Conservation (phyloP, 2,888 invertebrate genomes). For the Iselma pallidipennis region DNA sequence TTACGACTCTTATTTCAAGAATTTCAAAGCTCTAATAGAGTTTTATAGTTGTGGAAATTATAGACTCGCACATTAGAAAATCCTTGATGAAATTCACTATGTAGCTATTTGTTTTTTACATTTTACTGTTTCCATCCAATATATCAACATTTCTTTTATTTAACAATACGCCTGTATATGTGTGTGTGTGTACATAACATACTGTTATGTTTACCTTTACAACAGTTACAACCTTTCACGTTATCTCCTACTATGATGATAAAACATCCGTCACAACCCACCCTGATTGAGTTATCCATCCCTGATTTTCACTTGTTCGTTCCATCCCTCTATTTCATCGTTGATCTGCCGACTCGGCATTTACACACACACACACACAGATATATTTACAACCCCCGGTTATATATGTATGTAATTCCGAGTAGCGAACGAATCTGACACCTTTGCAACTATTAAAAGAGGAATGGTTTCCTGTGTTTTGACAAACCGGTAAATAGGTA, state of each 20-base stretch:
- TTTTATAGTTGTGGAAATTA: too few relatives aligned
- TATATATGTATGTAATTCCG: slow-evolving; percentile 15
- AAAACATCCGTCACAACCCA: slow-evolving; percentile 35
- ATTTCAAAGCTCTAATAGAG: slow-evolving; percentile 13
- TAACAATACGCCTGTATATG: too few relatives aligned
- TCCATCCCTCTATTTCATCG: slow-evolving; percentile 28
- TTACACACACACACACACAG: slow-evolving; percentile 13
- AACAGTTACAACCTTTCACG: slow-evolving; percentile 2
- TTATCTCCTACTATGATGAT: slow-evolving; percentile 7
- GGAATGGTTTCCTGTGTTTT: not conserved
- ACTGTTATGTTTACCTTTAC: slow-evolving; percentile 1
- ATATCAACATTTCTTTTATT: too few relatives aligned
- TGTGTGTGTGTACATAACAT: slow-evolving; percentile 1
- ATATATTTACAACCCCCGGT: slow-evolving; percentile 20
- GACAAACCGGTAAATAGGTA: too few relatives aligned
- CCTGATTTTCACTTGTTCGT: slow-evolving; percentile 53
- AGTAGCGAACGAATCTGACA: slow-evolving; percentile 4
- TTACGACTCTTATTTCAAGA: slow-evolving; percentile 16
- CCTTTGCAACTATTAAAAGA: slow-evolving; percentile 6
- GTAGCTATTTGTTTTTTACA: too few relatives aligned
- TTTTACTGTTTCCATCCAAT: too few relatives aligned
- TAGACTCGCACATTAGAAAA: too few relatives aligned
- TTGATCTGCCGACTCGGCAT: slow-evolving; percentile 27
- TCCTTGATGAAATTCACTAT: too few relatives aligned
- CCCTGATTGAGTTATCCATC: slow-evolving; percentile 49